Conservation (phyloP, 2,888 invertebrate genomes). For the Metalampra italica region DNA sequence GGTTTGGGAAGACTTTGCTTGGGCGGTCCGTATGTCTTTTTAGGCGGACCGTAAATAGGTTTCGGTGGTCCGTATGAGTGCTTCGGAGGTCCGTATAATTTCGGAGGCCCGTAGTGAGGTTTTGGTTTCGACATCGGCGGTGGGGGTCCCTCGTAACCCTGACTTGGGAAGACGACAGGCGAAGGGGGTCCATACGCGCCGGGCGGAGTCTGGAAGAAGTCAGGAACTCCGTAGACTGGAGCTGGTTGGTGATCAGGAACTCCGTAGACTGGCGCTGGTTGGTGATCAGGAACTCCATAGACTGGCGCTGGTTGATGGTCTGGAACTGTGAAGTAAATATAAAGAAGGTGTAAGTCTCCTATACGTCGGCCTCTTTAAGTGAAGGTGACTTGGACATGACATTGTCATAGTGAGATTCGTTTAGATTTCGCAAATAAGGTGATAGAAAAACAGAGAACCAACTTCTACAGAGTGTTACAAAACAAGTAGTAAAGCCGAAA, state of each 20-base stretch:
- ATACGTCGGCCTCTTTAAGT: no score
- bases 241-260: slow-evolving; percentile 73
- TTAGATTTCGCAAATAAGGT: no score
- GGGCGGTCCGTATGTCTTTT: slow-evolving; percentile 46
- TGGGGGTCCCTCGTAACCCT: slow-evolving; percentile 72
- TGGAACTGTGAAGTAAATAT: slow-evolving; percentile 39
- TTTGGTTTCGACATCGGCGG: slow-evolving; percentile 59
- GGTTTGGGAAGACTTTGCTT: slow-evolving; percentile 47
- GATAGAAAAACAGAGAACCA: no score
- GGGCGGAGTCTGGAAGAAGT: slow-evolving; percentile 44
- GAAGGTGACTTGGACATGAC: no score
- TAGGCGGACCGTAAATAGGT: slow-evolving; percentile 49
- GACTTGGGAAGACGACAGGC: slow-evolving; percentile 58
- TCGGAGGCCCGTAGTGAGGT: slow-evolving; percentile 52
- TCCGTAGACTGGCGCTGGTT: slow-evolving; percentile 79
- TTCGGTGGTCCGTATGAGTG: slow-evolving; percentile 59
- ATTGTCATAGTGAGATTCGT: no score
- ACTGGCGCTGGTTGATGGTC: slow-evolving; percentile 76
- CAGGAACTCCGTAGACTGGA: slow-evolving; percentile 80
- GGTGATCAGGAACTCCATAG: slow-evolving; percentile 75
- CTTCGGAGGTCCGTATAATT: slow-evolving; percentile 66
- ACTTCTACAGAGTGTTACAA: no score
- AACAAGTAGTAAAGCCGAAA: no score
- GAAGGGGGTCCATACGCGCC: slow-evolving; percentile 74
- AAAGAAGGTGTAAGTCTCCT: no score